Base-by-base conservation (phyloP, 2,797 vertebrate genomes). In the Leontocebus nigricollis region DNA sequence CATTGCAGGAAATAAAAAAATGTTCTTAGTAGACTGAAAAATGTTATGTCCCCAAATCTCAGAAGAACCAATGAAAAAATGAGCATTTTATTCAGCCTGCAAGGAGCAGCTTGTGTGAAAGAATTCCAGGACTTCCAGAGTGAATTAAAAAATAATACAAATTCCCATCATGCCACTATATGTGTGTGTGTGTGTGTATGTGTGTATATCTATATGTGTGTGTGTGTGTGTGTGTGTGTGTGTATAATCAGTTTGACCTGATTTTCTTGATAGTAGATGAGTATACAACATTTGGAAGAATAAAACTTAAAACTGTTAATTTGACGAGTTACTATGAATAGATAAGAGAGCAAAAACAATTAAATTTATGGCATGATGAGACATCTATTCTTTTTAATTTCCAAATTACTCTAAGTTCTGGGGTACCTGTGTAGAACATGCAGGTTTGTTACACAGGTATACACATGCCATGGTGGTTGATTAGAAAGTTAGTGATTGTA, bases 131-230 rank as follows among this genome's bases (percentile, higher is more conserved):
- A 82, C 19, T 94, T 84, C 50, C 57, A 15, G n/a, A 93, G 12
- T 52, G 26, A 96, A 72, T 96, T 88, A 90, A 94, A 87, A 26
- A 94, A 41, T 80, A 76, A 88, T 76, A 27, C 44, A 88, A 96
- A 17, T 88, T 94, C 3, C 6, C 22, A 39, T 86, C 36, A 76
- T 81, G n/a, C 8, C 46, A 64, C 41, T 57, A 41, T 67, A 41
- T 83, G 88, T 26, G 61, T 67, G 30, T 61, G 33, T 33, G 5
- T 64, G 30, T 27, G 59, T 57, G 1, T 57, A 0, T 10, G 9
- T 57, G 55, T 59, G 9, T 59, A 0, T 57, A 0, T 59, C 0
- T 59, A 10, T 59, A 26, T 59, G 26, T 26, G 2, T 12, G 10
- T 57, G 4, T 59, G 5, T 30, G 1, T 12, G 0, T 59, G 1